Evolutionary conservation across 1,140 invertebrate species (phyloP).

Genomic region (Bombus difficillimus): DNA sequence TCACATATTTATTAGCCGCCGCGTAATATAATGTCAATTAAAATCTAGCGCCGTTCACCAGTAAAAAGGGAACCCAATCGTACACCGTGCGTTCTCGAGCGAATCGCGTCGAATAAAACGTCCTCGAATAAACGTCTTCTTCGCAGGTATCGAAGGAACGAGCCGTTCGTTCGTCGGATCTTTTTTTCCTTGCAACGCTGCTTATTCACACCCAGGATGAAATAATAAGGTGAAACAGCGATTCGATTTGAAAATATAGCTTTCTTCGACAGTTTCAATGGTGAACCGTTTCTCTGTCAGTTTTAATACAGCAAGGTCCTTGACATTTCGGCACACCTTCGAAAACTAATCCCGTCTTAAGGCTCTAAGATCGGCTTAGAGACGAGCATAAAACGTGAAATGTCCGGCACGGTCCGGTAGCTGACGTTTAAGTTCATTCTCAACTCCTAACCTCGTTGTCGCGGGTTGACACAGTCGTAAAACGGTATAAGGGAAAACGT

Average conservation of each 20-base stretch:
- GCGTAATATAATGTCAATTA: constrained; percentile 50
- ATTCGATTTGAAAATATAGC: too few species aligned
- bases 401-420: constrained; percentile 21
- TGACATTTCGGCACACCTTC: constrained; percentile 43
- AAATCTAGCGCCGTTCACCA: not conserved
- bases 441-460: constrained; percentile 60
- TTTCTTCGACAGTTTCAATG: too few species aligned
- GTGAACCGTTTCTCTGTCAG: not conserved
- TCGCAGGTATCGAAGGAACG: too few species aligned
- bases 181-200: not conserved
- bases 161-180: not conserved
- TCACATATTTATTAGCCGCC: constrained; percentile 38
- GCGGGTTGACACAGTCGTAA: constrained; percentile 53
- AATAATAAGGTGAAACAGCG: too few species aligned
- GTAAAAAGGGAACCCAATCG: not conserved
- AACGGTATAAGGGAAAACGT: constrained; percentile 12
- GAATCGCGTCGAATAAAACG: not conserved
- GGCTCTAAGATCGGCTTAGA: constrained; percentile 54
- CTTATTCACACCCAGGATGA: too few species aligned
- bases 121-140: not conserved
- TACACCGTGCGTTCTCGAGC: not conserved
- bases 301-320: not conserved
- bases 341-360: constrained; percentile 63
- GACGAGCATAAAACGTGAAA: constrained; percentile 19
- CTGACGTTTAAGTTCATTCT: constrained; percentile 55